Base-by-base conservation (phyloP, 2,113 vertebrate genomes). In the Raja brachyura region DNA sequence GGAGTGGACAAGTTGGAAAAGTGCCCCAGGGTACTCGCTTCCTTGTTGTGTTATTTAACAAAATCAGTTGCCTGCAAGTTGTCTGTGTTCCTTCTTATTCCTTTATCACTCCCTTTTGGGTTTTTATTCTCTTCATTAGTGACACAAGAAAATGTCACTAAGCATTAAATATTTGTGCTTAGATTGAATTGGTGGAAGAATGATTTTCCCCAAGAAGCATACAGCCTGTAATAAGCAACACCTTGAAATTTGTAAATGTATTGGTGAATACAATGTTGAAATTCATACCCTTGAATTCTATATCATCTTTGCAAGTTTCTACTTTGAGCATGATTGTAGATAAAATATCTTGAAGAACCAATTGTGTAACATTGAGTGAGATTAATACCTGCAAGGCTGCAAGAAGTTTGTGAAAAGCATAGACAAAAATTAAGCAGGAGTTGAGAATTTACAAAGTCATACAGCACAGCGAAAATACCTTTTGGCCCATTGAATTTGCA, bases 81-180 rank as follows among this genome's bases (percentile, higher is more conserved):
- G 96, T 96, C 96, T 96, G 96, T 93, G 94, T 95, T 97, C 96
- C 97, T 97, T 98, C 97, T 97, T 97, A 97, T 97, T 96, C 95
- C 94, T 95, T 96, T 96, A 97, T 98, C 97, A 97, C 96, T 96
- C 95, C 94, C 10, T n/a, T 95, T 96, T 93, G 94, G 96, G 95
- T 95, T 96, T 95, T 96, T 95, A 96, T 95, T 95, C 95, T 95
- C 94, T 97, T 97, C 96, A 97, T 97, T 96, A n/a, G n/a, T n/a
- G n/a, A n/a, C n/a, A n/a, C 97, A 96, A 96, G 97, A 96, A 98
- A 97, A 97, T 96, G 97, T 96, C 96, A 96, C 94, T 79, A 94
- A 96, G 95, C 94, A 95, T 96, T 97, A 96, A 95, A 96, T 96
- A 97, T 97, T 97, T 96, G 97, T 95, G 95, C 95, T 96, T 95